A percentile compares a stretch with the other conserved stretches of the same genome.
These are phyloP conservation scores for Theodoxus fluviatilis DNA, from an alignment of 2,888 invertebrate genomes.

Conservation along the genomic window DNA sequence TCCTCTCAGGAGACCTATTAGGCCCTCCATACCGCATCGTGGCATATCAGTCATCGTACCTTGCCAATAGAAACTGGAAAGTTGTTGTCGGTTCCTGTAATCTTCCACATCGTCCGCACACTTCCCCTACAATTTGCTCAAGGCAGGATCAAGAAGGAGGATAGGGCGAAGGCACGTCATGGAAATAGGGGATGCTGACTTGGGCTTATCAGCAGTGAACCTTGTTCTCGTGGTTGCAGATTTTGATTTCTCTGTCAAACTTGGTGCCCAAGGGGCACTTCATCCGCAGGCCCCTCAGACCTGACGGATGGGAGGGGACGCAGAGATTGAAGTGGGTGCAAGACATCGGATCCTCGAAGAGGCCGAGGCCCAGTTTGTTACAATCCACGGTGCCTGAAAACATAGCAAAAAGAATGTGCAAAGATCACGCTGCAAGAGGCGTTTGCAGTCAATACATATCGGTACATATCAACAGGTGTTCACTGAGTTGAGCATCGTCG, in stretches of 20 bases:
- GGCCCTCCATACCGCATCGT: not conserved
- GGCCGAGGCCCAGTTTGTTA: conserved; percentile 36
- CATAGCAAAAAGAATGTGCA: conserved; percentile 3
- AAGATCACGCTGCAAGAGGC: not conserved
- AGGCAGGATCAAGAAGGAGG: conserved; percentile 8
- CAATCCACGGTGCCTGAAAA: conserved; percentile 32
- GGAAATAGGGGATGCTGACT: not conserved
- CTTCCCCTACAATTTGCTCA: not conserved
- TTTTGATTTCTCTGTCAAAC: conserved; percentile 36
- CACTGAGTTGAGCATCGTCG: too few species aligned
- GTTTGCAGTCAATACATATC: not conserved
- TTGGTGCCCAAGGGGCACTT: conserved; percentile 35
- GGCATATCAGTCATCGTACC: not conserved
- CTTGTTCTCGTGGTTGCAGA: conserved; percentile 36
- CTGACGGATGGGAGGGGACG: conserved; percentile 30
- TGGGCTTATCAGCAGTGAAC: conserved; percentile 31
- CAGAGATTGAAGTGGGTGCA: conserved; percentile 39
- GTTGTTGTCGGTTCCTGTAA: too few species aligned
- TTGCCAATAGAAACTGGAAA: too few species aligned
- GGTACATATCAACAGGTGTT: too few species aligned
- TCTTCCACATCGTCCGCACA: too few species aligned
- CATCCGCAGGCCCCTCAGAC: conserved; percentile 33
- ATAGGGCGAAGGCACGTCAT: conserved; percentile 9
- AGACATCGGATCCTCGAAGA: conserved; percentile 34
- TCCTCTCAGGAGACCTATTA: too few species aligned